Evolutionary conservation across 2,113 vertebrate species (phyloP).

Genomic region (Hipposideros armiger): DNA sequence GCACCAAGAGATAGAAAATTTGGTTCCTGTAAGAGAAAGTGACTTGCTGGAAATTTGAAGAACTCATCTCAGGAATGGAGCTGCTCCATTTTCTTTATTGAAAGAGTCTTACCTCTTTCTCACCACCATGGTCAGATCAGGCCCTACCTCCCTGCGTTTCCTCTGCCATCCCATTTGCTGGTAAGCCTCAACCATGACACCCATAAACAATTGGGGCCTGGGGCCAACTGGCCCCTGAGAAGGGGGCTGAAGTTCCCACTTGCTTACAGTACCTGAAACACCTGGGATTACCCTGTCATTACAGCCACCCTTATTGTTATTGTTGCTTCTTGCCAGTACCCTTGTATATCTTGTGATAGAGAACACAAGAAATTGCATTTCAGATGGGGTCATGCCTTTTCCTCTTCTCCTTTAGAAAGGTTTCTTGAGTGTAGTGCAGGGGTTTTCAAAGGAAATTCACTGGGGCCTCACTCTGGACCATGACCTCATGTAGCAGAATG

Average conservation of each 20-base stretch:
- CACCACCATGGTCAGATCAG: not conserved
- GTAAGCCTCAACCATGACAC: not conserved
- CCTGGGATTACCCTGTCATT: not conserved
- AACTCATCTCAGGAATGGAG: not conserved
- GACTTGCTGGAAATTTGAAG: constrained; percentile 45
- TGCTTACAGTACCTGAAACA: constrained; percentile 21
- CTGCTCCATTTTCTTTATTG: not conserved
- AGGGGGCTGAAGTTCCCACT: constrained; percentile 20
- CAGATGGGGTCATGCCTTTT: constrained; percentile 79
- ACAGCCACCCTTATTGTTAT: not conserved
- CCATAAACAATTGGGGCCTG: not conserved
- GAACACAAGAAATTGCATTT: constrained; percentile 80
- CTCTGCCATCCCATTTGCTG: not conserved
- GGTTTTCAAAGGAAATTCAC: constrained; percentile 73
- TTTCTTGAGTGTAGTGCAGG: not conserved
- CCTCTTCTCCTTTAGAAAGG: constrained; percentile 64
- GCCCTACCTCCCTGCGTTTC: not conserved
- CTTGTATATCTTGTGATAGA: constrained; percentile 48
- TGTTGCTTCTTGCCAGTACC: not conserved
- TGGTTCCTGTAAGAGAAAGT: not conserved
- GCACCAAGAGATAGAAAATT: not conserved
- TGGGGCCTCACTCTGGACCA: constrained; percentile 48
- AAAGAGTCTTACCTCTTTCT: not conserved
- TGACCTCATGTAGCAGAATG: constrained; percentile 73
- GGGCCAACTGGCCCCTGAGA: not conserved